Conservation (phyloP, 2,113 vertebrate genomes). For the Rhombomys opimus region DNA sequence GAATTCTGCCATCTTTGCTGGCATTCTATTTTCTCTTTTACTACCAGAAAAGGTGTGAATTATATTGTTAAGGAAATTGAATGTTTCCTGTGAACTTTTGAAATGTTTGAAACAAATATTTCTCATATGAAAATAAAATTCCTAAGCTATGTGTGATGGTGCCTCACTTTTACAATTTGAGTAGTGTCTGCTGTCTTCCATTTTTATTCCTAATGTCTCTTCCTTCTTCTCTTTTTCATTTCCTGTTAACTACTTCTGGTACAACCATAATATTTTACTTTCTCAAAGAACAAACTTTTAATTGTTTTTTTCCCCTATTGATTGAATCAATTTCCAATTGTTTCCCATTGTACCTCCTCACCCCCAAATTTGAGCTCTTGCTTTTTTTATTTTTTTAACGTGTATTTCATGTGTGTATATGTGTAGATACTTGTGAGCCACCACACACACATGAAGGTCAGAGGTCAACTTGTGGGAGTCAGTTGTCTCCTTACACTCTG, state of each 20-base stretch:
- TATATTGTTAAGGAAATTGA: background rate
- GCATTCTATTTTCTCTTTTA: background rate
- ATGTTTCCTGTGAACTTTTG: background rate
- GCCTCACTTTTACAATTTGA: background rate
- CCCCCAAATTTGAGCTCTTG: background rate
- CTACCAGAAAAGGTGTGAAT: background rate
- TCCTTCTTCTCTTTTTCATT: background rate
- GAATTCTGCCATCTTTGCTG: background rate
- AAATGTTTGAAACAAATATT: background rate
- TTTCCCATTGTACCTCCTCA: background rate
- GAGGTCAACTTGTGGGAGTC: background rate
- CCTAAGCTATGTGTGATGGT: too few relatives aligned
- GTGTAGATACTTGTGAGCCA: too few relatives aligned
- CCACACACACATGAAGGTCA: background rate
- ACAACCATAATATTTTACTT: slow-evolving; percentile 8
- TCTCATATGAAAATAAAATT: background rate
- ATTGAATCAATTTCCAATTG: too few relatives aligned
- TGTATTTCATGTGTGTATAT: background rate
- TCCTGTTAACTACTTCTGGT: background rate
- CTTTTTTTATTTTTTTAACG: background rate
- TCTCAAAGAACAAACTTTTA: background rate
- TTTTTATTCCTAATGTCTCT: background rate
- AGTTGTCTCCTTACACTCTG: background rate
- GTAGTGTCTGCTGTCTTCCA: background rate
- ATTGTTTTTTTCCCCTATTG: slow-evolving; percentile 16